A percentile compares a stretch with the other conserved stretches of the same genome.
These are phyloP conservation scores for Radopholus similis DNA, from an alignment of 1,140 invertebrate genomes.

Conservation along the genomic window DNA sequence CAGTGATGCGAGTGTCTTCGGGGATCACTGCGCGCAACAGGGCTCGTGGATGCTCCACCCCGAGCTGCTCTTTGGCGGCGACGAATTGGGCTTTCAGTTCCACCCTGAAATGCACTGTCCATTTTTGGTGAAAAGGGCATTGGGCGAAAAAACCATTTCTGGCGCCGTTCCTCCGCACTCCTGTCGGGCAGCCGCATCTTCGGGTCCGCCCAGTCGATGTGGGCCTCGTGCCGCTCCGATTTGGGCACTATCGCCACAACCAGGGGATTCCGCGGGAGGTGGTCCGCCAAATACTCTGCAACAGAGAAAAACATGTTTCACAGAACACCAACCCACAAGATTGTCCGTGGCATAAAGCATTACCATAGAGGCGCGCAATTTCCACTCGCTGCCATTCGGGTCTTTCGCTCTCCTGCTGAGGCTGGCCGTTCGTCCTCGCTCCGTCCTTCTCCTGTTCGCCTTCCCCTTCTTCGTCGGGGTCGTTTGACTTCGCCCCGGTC, in stretches of 20 bases:
- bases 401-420: neutral
- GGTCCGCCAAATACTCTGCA: constrained; percentile 11
- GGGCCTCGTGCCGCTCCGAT: constrained; percentile 1
- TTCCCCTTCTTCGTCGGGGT: neutral
- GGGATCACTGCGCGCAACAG: constrained; percentile 4
- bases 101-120: neutral
- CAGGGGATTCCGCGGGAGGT: constrained; percentile 12
- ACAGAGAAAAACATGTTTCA: neutral
- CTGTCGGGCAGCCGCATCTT: neutral
- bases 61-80: neutral
- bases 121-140: neutral
- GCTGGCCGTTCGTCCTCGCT: neutral
- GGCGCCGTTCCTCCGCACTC: neutral
- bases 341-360: too few species aligned
- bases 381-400: neutral
- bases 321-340: neutral
- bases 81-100: neutral
- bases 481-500: neutral
- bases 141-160: neutral
- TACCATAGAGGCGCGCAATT: constrained; percentile 13
- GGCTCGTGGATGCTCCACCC: neutral
- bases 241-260: constrained; percentile 15
- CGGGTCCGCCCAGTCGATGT: constrained; percentile 13
- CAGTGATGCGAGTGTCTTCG: constrained; percentile 9
- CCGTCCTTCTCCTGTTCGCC: neutral